phyloP scores from a whole-genome alignment of 2,888 invertebrate genomes.

The Sinentomon sp. region DNA sequence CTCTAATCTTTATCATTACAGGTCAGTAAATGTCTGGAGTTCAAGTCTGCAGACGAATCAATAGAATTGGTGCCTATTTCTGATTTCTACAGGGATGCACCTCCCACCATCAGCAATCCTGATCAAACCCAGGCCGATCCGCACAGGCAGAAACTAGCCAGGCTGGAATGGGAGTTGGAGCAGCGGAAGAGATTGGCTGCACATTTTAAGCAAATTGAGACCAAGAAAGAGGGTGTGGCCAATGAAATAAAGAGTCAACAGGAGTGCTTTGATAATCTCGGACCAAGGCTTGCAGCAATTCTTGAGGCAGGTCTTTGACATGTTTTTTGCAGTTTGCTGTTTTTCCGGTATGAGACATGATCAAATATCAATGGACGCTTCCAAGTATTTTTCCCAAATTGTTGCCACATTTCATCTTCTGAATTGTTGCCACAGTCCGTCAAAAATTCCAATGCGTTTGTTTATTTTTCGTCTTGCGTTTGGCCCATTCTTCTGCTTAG shows the following conservation, averaged over 20 bases:
- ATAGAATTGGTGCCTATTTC: constrained; percentile 39
- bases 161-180: constrained; percentile 70
- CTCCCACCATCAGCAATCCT: constrained; percentile 33
- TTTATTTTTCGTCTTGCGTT: too few species aligned
- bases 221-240: constrained; percentile 44
- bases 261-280: constrained; percentile 47
- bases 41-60: constrained; percentile 29
- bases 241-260: constrained; percentile 44
- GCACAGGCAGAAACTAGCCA: constrained; percentile 54
- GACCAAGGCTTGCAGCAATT: constrained; percentile 42
- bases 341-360: too few species aligned
- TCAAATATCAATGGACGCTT: too few species aligned
- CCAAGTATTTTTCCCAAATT: too few species aligned
- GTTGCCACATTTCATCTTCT: too few species aligned
- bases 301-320: constrained; percentile 32
- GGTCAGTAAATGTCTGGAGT: constrained; percentile 78
- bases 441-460: too few species aligned
- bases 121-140: constrained; percentile 37
- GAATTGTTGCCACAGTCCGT: too few species aligned
- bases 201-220: constrained; percentile 41
- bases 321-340: too few species aligned
- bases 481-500: too few species aligned
- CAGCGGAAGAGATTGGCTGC: constrained; percentile 57
- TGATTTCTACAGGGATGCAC: constrained; percentile 56
- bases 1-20: too few species aligned